These are phyloP conservation scores for Myocastor coypus DNA, from an alignment of 2,113 vertebrate species.

Conservation along the genomic window DNA sequence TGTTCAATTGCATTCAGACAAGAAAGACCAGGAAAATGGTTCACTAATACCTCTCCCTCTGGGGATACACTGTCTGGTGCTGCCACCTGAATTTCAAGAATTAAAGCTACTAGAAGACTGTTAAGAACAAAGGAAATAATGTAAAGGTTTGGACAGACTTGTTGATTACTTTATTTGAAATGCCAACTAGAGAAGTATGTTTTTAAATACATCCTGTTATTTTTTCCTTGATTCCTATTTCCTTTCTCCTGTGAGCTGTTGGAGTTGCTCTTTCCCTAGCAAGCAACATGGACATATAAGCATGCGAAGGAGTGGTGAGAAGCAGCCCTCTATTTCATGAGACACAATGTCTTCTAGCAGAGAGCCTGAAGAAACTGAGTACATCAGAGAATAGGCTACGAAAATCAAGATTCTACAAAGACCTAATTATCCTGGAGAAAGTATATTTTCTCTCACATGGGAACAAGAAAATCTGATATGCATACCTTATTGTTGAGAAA, in stretches of 20 bases:
- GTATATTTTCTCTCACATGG: background rate
- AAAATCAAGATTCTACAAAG: conserved; percentile 2
- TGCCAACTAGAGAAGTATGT: conserved; percentile 83
- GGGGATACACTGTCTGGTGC: conserved; percentile 86
- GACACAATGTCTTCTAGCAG: background rate
- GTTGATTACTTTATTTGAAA: conserved; percentile 81
- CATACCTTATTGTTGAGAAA: conserved; percentile 54
- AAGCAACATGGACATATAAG: background rate
- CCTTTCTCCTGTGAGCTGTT: conserved; percentile 46
- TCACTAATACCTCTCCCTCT: conserved; percentile 80
- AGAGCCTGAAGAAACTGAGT: background rate
- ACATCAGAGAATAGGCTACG: background rate
- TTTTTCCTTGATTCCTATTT: conserved; percentile 83
- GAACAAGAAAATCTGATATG: conserved; percentile 19
- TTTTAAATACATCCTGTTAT: conserved; percentile 91
- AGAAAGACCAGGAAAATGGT: conserved; percentile 75
- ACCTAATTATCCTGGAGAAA: conserved; percentile 49
- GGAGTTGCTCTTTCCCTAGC: background rate
- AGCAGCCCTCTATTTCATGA: background rate
- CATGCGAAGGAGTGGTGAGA: background rate
- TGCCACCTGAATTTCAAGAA: conserved; percentile 81
- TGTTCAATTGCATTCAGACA: conserved; percentile 78
- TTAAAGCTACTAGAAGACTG: conserved; percentile 83
- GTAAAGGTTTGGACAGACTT: conserved; percentile 35
- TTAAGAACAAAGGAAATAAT: conserved; percentile 67